Percentiles rank a stretch among this genome's conserved stretches.
Conservation (phyloP, 2,113 vertebrate species). For the Muscicapa adusta region DNA sequence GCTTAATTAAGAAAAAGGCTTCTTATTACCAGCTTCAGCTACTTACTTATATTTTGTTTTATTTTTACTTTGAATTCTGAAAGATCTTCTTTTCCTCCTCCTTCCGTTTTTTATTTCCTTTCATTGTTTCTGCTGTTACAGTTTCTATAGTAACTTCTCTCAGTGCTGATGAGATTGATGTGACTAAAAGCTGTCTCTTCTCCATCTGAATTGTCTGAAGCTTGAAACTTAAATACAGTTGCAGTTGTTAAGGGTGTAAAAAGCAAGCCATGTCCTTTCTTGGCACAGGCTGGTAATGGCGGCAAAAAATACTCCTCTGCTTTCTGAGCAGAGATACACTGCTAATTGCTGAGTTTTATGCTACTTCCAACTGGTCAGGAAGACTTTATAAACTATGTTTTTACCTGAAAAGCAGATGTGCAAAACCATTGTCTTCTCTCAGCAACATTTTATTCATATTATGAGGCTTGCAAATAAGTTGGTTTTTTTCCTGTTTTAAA, state of each 20-base stretch:
- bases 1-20: background rate
- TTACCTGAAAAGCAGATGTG: background rate
- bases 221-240: constrained; percentile 3
- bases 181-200: constrained; percentile 46
- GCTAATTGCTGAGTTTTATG: background rate
- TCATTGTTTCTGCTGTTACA: constrained; percentile 56
- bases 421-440: background rate
- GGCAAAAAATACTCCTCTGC: background rate
- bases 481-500: background rate
- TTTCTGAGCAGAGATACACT: background rate
- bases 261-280: background rate
- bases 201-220: background rate
- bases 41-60: background rate
- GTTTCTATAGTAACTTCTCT: constrained; percentile 68
- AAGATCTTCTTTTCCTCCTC: background rate
- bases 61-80: constrained; percentile 28
- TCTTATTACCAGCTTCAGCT: background rate
- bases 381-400: background rate
- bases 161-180: constrained; percentile 54
- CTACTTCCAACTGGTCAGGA: background rate
- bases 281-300: background rate
- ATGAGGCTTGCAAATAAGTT: background rate
- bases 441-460: background rate
- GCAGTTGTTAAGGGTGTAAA: background rate
- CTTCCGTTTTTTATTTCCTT: constrained; percentile 51